Conservation (phyloP, 1,140 invertebrate species). For the Drosophila tani region DNA sequence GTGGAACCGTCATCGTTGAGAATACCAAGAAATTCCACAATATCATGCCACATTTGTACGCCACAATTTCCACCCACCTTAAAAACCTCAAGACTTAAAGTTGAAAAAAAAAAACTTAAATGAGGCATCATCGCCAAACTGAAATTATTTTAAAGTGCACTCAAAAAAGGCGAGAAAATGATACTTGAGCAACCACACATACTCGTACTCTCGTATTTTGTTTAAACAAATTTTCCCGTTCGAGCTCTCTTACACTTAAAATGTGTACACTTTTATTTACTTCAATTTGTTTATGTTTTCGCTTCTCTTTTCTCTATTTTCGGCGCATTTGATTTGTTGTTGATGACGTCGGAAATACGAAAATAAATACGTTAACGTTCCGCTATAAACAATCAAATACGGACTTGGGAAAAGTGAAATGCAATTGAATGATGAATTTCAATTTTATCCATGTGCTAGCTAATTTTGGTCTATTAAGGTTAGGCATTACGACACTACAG, state of each 20-base stretch:
- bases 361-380: slow-evolving; percentile 50
- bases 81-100: neutral
- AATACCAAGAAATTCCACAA: slow-evolving; percentile 26
- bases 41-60: slow-evolving; percentile 55
- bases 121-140: neutral
- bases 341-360: slow-evolving; percentile 71
- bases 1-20: neutral
- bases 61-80: slow-evolving; percentile 48
- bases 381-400: slow-evolving; percentile 27
- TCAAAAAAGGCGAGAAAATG: slow-evolving; percentile 24
- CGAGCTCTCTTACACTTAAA: slow-evolving; percentile 52
- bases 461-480: slow-evolving; percentile 31
- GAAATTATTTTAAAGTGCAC: slow-evolving; percentile 36
- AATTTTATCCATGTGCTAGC: slow-evolving; percentile 11
- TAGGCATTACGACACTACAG: slow-evolving; percentile 7
- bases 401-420: slow-evolving; percentile 27
- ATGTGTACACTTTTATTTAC: slow-evolving; percentile 37
- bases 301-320: slow-evolving; percentile 47
- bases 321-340: slow-evolving; percentile 66
- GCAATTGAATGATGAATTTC: slow-evolving; percentile 36
- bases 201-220: slow-evolving; percentile 9
- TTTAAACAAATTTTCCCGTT: slow-evolving; percentile 35
- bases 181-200: slow-evolving; percentile 17
- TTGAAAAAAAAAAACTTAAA: neutral
- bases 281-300: slow-evolving; percentile 41